Evolutionary conservation across 2,888 invertebrate genomes (phyloP), one percentile per base, ranked within the genome.

Genomic region (Sarcophaga caerulescens): DNA sequence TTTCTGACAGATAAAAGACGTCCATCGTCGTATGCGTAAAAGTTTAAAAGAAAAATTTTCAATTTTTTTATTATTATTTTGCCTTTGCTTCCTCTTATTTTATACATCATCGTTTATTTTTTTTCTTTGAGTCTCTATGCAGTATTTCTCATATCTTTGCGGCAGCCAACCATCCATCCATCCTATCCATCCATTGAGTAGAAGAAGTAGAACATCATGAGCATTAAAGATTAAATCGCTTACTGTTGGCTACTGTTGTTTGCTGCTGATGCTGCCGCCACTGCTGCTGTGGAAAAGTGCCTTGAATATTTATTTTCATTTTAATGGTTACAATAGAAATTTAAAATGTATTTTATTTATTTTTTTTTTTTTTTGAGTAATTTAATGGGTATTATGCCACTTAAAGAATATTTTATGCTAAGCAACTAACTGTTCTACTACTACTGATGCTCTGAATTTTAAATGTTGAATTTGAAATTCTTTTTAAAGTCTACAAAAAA

Each of bases 211-310:
- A 47, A 80, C 76, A 75, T 52, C 73, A 52, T 66, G 59, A 83
- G 45, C 66, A 73, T 81, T 81, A 69, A 62, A 66, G 81, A 85
- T 85, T 80, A 80, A 83, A 83, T 80, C 35, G 35, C 35, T 35
- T 35, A 35, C 35, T 80, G 68, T 69, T 80, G 12, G 66, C 3
- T 52, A 71, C 35, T 70, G 66, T 62, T 71, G n/a, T 79, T 12
- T 23, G n/a, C 44, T 57, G 14, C 11, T 73, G 44, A 6, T 59
- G 70, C 4, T 60, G 57, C 11, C 45, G 62, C n/a, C 60, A 21
- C 11, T 60, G 69, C 47, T 77, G 25, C 5, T 60, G 25, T 0
- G 3, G 57, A 52, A 65, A 77, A 77, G 66, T 73, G 77, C 66
- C 52, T 68, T 77, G 60, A 71, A 77, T 77, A 82, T 66, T 77